A percentile compares a stretch with the other conserved stretches of the same genome.
These are phyloP conservation scores for Phoxinus dragarum DNA, from an alignment of 2,797 vertebrate species.

Conservation along the genomic window DNA sequence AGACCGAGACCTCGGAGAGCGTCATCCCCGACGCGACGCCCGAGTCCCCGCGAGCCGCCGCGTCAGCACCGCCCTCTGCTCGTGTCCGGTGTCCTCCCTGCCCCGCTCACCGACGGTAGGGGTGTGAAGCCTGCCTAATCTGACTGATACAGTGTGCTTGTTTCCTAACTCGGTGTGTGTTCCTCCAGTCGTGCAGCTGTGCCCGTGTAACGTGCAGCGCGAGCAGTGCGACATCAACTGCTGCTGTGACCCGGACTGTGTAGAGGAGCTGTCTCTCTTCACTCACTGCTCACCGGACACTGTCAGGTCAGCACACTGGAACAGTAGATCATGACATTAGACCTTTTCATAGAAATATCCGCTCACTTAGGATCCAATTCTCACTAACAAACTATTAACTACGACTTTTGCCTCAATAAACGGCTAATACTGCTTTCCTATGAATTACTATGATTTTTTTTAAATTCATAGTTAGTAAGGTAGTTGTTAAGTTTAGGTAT, in stretches of 20 bases:
- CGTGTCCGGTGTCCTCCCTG: conserved; percentile 46
- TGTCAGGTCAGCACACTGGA: conserved; percentile 69
- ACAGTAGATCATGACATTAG: too few relatives aligned
- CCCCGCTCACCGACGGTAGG: conserved; percentile 54
- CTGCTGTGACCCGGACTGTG: conserved; percentile 84
- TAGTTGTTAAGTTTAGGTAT: too few relatives aligned
- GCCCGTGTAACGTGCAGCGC: conserved; percentile 79
- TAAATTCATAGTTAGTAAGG: too few relatives aligned
- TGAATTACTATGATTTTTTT: too few relatives aligned
- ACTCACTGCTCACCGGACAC: conserved; percentile 76
- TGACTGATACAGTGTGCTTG: neutral
- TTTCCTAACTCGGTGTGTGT: neutral
- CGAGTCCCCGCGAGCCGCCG: neutral
- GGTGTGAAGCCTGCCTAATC: neutral
- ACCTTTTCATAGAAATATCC: too few relatives aligned
- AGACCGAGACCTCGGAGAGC: conserved; percentile 20
- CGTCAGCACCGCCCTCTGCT: conserved; percentile 45
- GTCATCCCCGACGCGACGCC: neutral
- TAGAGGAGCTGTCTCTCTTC: conserved; percentile 77
- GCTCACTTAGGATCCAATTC: too few relatives aligned
- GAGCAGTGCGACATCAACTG: conserved; percentile 81
- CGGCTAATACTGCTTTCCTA: too few relatives aligned
- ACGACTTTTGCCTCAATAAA: too few relatives aligned
- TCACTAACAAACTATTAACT: too few relatives aligned
- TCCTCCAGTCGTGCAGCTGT: conserved; percentile 75